phyloP scores from a whole-genome alignment of 2,113 vertebrate genomes.

The Gambusia affinis region DNA sequence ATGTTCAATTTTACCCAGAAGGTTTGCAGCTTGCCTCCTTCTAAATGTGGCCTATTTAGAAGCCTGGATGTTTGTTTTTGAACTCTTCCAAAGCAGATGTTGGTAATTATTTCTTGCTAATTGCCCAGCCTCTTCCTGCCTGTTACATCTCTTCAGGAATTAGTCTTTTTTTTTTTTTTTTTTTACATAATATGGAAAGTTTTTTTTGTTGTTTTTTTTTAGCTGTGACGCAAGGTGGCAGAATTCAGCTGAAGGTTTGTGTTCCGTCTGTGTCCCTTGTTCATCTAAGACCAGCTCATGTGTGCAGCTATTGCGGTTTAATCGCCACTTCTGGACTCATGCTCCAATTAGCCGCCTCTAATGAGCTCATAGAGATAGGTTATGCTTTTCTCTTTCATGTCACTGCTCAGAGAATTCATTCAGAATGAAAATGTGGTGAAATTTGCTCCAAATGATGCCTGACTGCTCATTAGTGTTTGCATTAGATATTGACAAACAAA shows the following conservation, averaged over 20 bases:
- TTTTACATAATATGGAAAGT: conserved; percentile 22
- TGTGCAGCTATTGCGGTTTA: conserved; percentile 48
- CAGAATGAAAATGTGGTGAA: conserved; percentile 16
- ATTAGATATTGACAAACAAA: conserved; percentile 18
- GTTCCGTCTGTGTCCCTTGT: conserved; percentile 6
- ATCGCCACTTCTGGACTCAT: conserved; percentile 44
- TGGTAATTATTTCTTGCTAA: conserved; percentile 54
- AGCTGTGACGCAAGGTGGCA: conserved; percentile 32
- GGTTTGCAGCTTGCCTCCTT: conserved; percentile 2
- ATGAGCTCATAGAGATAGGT: conserved; percentile 38
- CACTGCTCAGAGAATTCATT: conserved; percentile 40
- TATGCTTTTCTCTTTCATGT: conserved; percentile 42
- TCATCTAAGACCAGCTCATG: conserved; percentile 39
- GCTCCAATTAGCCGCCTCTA: conserved; percentile 63
- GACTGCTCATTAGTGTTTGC: conserved; percentile 28
- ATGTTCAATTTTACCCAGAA: neutral
- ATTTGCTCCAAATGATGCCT: conserved; percentile 5
- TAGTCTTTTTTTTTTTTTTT: neutral
- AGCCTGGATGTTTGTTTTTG: conserved; percentile 35
- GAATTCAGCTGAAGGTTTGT: conserved; percentile 19
- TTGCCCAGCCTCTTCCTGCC: conserved; percentile 29
- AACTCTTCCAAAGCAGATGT: conserved; percentile 44
- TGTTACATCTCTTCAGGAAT: conserved; percentile 35
- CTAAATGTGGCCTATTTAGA: conserved; percentile 4
- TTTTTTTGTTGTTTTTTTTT: conserved; percentile 6